Evolutionary conservation across 2,888 invertebrate species (phyloP).

Genomic region (Hemaris fuciformis): DNA sequence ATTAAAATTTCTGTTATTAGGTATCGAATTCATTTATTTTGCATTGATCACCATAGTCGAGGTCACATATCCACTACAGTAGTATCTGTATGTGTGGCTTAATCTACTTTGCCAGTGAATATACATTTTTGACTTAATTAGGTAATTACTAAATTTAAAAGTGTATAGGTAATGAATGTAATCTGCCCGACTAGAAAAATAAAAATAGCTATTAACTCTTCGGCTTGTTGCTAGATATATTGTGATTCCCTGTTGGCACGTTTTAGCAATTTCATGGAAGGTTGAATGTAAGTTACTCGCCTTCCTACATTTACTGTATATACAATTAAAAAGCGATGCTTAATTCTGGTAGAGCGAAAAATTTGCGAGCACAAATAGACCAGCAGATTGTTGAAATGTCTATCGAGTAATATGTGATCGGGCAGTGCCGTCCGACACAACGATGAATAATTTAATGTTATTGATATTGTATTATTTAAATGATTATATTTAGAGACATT

Average conservation of each 20-base stretch:
- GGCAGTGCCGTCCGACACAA: conserved; percentile 35
- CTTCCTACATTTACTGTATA: not conserved
- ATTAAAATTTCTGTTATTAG: too few relatives aligned
- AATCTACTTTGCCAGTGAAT: too few relatives aligned
- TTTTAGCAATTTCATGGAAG: conserved; percentile 9
- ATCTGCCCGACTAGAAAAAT: not conserved
- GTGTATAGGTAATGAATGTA: not conserved
- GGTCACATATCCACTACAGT: too few relatives aligned
- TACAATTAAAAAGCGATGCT: not conserved
- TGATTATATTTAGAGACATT: not conserved
- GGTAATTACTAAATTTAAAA: too few relatives aligned
- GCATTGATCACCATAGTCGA: too few relatives aligned
- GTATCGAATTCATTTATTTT: too few relatives aligned
- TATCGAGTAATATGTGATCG: conserved; percentile 34
- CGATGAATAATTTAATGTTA: conserved; percentile 36
- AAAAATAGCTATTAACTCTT: not conserved
- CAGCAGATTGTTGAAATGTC: conserved; percentile 28
- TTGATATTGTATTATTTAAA: not conserved
- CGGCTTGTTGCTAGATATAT: not conserved
- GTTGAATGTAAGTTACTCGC: not conserved
- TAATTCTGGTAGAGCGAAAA: conserved; percentile 29
- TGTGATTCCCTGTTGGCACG: conserved; percentile 1
- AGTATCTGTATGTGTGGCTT: too few relatives aligned
- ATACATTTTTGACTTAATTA: too few relatives aligned
- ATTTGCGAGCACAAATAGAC: conserved; percentile 39